A percentile compares a stretch with the other conserved stretches of the same genome.
phyloP scores from a whole-genome alignment of 2,797 vertebrate species.

The Ambastaia sidthimunki region DNA sequence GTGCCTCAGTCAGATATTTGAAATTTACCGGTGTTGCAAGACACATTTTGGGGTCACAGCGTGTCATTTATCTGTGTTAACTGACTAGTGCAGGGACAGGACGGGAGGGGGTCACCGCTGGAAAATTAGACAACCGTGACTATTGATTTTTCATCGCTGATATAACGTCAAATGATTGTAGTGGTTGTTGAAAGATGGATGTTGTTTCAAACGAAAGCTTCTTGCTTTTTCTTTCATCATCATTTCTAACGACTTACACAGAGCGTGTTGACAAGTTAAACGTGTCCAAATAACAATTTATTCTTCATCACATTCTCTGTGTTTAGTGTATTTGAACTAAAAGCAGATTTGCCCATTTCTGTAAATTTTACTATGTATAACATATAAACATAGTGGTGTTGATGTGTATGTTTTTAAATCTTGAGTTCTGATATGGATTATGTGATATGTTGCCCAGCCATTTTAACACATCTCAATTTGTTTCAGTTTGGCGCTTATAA shows the following conservation, averaged over 20 bases:
- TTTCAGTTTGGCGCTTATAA: neutral
- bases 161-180: constrained; percentile 15
- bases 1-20: neutral
- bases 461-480: neutral
- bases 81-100: constrained; percentile 15
- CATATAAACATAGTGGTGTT: neutral
- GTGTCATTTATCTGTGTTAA: constrained; percentile 12
- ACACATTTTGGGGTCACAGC: constrained; percentile 9
- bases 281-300: constrained; percentile 6
- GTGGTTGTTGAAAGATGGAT: constrained; percentile 16
- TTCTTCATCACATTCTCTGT: neutral
- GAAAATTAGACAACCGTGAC: constrained; percentile 26
- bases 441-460: neutral
- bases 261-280: neutral
- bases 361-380: too few species aligned
- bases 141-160: constrained; percentile 36
- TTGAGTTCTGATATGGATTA: neutral
- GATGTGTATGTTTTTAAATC: neutral
- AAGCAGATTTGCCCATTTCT: neutral
- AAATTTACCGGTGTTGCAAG: neutral
- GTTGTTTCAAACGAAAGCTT: neutral
- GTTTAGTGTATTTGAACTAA: neutral
- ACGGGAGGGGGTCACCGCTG: constrained; percentile 1
- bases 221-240: constrained; percentile 24
- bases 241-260: constrained; percentile 19